Base-by-base conservation (phyloP, 2,888 invertebrate genomes). In the Dasypolia templi region DNA sequence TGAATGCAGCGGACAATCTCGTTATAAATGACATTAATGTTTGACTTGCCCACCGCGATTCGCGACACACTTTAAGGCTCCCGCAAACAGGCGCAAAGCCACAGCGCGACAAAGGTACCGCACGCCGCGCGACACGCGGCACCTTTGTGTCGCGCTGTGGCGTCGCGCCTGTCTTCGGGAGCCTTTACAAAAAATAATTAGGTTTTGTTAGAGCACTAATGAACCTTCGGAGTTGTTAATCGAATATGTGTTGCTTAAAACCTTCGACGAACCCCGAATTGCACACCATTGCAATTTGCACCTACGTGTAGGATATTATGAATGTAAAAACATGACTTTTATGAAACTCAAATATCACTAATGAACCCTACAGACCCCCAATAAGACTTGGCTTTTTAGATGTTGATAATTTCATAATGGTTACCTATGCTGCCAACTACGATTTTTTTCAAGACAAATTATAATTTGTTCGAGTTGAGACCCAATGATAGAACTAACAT, bases 1-100 rank as follows among this genome's bases (percentile, higher is more conserved):
- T 77, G 42, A 79, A 79, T 64, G 64, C 59, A 59, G 53, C 19
- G 12, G 32, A 59, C 59, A 35, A 71, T 79, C 64, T 72, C 35
- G 17, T 51, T 14, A 26, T 64, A 42, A 79, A 55, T 71, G 39
- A 42, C 53, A 53, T n/a, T 51, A 12, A 46, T 56, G 72, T 77
- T 79, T 79, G 49, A 42, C 35, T 51, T 49, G 44, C 39, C 62
- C 44, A 53, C 44, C 65, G 22, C 53, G 39, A 32, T 32, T 42
- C 35, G 49, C 19, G 55, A 72, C 55, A 66, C 35, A 56, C 55
- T 66, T 61, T 44, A 55, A n/a, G n/a, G n/a, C n/a, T n/a, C n/a
- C n/a, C n/a, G n/a, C n/a, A n/a, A n/a, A n/a, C n/a, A n/a, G n/a
- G n/a, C n/a, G n/a, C n/a, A n/a, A n/a, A n/a, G n/a, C n/a, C n/a